Base-by-base conservation (phyloP, 2,888 invertebrate species). In the Drosophila affinis region DNA sequence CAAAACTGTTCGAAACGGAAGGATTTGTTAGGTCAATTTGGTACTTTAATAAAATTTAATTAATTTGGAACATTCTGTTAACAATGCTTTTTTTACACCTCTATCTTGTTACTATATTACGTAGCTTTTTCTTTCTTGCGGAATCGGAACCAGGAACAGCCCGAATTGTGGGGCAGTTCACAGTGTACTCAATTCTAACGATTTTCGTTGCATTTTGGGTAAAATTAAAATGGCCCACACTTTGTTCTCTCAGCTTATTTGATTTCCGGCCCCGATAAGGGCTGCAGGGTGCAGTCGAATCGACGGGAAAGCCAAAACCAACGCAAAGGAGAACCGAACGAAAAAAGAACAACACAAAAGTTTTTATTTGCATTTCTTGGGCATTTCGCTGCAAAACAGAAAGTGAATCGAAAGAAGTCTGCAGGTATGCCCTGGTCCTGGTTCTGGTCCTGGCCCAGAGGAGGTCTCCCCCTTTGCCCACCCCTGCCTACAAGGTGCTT, bases 301-400 rank as follows among this genome's bases (percentile, higher is more conserved):
- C 59, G 62, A 72, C 56, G 34, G 21, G 29, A 67, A 59, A 67
- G 58, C 29, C 46, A 52, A 64, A 18, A 49, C 62, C 27, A 27
- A 29, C 39, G 48, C 32, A 44, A 54, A 21, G 39, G 49, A 10
- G 54, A 55, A 59, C 58, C 9, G 54, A 55, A 59, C 58, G 56
- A 62, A 47, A 57, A 51, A 34, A 53, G 49, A 68, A 63, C 65
- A 72, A 72, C 59, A 78, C 59, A 52, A 60, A 81, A 85, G 85
- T 80, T 81, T 85, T 79, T 81, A 75, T 81, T 81, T 81, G 81
- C 79, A 82, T 86, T 88, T 87, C 77, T 79, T 80, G 77, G 86
- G 72, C 77, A 86, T 80, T 87, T 76, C 60, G 76, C 67, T 86
- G 70, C 53, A 58, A 57, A 73, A 68, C 63, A 71, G 74, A 78